phyloP scores from a whole-genome alignment of 2,888 invertebrate genomes.

The Opisthograptis luteolata region DNA sequence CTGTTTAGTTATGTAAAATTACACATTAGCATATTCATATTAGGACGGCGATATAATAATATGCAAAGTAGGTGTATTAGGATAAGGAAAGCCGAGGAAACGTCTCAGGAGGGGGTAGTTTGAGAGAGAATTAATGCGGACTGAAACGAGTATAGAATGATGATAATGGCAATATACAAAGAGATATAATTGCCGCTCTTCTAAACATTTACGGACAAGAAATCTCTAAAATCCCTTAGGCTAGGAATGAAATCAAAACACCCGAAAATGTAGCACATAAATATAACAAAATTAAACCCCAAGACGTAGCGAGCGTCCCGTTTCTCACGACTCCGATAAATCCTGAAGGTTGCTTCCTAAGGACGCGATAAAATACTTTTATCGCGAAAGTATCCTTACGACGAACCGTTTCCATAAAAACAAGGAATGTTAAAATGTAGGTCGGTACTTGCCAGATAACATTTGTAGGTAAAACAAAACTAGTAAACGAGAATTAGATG shows the following conservation, averaged over 20 bases:
- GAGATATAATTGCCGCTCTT: too few species aligned
- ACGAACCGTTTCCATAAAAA: constrained; percentile 21
- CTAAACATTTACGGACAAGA: too few species aligned
- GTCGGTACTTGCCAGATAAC: constrained; percentile 7
- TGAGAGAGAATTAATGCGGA: too few species aligned
- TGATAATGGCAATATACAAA: too few species aligned
- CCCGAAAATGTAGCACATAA: background rate
- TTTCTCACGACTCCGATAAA: constrained; percentile 18
- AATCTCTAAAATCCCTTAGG: too few species aligned
- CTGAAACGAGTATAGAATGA: background rate
- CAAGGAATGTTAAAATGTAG: constrained; percentile 11
- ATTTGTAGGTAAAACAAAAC: constrained; percentile 8
- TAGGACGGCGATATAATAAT: too few species aligned
- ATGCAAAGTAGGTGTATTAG: too few species aligned
- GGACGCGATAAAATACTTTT: constrained; percentile 20
- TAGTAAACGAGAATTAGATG: constrained; percentile 12
- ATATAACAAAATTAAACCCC: constrained; percentile 12
- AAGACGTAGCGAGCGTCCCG: constrained; percentile 1
- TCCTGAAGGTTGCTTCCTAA: constrained; percentile 12
- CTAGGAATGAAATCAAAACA: too few species aligned
- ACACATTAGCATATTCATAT: background rate
- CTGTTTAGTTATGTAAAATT: background rate
- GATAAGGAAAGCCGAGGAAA: too few species aligned
- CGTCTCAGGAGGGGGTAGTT: too few species aligned
- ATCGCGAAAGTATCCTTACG: constrained; percentile 17